A percentile compares a stretch with the other conserved stretches of the same genome.
These are phyloP conservation scores for Heteronetta atricapilla DNA, from an alignment of 2,113 vertebrate species.

Conservation along the genomic window DNA sequence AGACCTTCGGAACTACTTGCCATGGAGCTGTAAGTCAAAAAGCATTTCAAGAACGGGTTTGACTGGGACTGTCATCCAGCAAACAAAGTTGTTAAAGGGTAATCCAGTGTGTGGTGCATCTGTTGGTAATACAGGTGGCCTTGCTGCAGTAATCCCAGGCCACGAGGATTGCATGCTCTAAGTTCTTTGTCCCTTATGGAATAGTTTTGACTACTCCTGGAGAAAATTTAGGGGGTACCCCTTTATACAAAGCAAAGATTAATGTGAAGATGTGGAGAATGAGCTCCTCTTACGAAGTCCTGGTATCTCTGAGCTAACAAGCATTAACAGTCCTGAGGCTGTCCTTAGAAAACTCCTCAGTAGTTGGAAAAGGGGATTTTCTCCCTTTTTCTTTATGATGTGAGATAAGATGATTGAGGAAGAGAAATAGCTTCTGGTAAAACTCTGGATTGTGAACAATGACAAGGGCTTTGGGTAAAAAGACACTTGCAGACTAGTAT, in stretches of 20 bases:
- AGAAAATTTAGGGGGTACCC: neutral
- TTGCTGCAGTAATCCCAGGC: neutral
- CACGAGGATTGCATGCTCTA: neutral
- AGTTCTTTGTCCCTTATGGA: neutral
- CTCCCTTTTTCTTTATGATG: neutral
- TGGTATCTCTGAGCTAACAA: neutral
- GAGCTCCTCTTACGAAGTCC: neutral
- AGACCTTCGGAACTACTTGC: conserved; percentile 97
- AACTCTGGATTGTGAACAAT: neutral
- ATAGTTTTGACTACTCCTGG: neutral
- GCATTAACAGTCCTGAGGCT: neutral
- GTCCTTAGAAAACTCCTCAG: neutral
- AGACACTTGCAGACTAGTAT: neutral
- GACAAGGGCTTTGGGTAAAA: neutral
- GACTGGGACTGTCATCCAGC: neutral
- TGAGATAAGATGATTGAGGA: neutral
- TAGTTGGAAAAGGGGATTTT: neutral
- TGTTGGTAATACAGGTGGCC: neutral
- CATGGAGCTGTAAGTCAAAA: conserved; percentile 90
- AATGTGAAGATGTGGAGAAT: neutral
- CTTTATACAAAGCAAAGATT: neutral
- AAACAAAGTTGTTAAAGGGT: neutral
- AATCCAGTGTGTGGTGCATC: neutral
- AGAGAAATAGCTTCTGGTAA: neutral
- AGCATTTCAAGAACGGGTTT: neutral